Conservation (phyloP, 2,797 vertebrate genomes). For the Fistularia tabacaria region DNA sequence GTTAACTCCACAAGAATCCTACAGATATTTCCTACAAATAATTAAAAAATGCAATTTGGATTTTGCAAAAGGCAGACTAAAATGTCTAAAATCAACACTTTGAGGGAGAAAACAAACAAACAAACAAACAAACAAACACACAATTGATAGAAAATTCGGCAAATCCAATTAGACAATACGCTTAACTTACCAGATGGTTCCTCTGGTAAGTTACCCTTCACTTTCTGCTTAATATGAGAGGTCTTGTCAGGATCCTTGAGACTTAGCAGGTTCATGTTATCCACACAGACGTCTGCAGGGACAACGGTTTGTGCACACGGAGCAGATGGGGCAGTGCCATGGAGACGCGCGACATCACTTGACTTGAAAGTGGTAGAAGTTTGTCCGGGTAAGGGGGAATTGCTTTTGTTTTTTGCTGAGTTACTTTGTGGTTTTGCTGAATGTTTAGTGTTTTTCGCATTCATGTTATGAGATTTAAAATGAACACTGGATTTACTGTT, state of each 20-base stretch:
- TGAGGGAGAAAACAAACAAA: not conserved
- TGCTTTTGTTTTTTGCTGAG: not conserved
- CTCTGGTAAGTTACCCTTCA: constrained; percentile 18
- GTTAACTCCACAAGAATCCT: not conserved
- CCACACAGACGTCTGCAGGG: constrained; percentile 36
- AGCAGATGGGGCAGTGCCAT: constrained; percentile 22
- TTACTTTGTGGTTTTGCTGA: constrained; percentile 2
- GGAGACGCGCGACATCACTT: constrained; percentile 25
- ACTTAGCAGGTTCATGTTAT: constrained; percentile 55
- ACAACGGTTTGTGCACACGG: constrained; percentile 23
- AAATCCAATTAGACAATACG: not conserved
- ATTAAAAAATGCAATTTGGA: too few relatives aligned
- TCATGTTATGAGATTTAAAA: constrained; percentile 27
- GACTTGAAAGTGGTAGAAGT: constrained; percentile 20
- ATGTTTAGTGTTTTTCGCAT: constrained; percentile 24
- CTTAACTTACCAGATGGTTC: constrained; percentile 45
- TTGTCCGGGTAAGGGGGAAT: not conserved
- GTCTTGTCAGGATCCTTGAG: constrained; percentile 51
- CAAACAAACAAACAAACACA: not conserved
- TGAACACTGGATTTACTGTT: constrained; percentile 9
- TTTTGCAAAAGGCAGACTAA: too few relatives aligned
- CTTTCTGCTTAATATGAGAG: constrained; percentile 1
- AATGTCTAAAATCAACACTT: too few relatives aligned
- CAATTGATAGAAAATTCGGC: not conserved
- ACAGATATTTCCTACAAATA: too few relatives aligned